A percentile compares a stretch with the other conserved stretches of the same genome.
Evolutionary conservation across 2,113 vertebrate genomes (phyloP).

Genomic region (Rhegmatorhina hoffmannsi): DNA sequence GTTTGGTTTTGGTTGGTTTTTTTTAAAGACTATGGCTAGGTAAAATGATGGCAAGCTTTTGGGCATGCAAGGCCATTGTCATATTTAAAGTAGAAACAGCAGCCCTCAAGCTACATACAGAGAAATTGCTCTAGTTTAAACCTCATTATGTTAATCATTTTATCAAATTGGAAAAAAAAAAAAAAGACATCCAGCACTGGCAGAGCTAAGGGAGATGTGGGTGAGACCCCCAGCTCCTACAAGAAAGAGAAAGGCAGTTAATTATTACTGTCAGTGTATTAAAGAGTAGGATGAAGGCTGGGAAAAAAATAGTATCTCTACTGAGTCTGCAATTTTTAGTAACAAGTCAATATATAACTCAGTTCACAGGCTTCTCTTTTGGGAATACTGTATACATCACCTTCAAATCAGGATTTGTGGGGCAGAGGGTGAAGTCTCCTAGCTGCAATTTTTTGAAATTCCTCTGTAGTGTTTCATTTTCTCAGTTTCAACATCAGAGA

Average conservation of each 20-base stretch:
- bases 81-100: conserved; percentile 27
- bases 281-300: background rate
- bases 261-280: conserved; percentile 1
- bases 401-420: background rate
- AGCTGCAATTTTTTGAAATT: background rate
- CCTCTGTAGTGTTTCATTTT: background rate
- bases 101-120: background rate
- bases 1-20: background rate
- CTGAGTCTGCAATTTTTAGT: background rate
- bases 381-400: background rate
- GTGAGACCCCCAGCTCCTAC: background rate
- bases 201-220: background rate
- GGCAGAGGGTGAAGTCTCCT: background rate
- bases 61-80: background rate
- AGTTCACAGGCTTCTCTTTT: background rate
- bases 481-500: background rate
- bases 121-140: background rate
- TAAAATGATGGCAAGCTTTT: background rate
- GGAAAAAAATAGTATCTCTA: background rate
- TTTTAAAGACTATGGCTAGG: background rate
- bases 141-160: conserved; percentile 12
- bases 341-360: background rate
- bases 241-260: background rate
- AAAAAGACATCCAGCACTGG: background rate
- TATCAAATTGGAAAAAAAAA: conserved; percentile 9